Conservation (phyloP, 2,888 invertebrate genomes). For the Enchytraeus crypticus region DNA sequence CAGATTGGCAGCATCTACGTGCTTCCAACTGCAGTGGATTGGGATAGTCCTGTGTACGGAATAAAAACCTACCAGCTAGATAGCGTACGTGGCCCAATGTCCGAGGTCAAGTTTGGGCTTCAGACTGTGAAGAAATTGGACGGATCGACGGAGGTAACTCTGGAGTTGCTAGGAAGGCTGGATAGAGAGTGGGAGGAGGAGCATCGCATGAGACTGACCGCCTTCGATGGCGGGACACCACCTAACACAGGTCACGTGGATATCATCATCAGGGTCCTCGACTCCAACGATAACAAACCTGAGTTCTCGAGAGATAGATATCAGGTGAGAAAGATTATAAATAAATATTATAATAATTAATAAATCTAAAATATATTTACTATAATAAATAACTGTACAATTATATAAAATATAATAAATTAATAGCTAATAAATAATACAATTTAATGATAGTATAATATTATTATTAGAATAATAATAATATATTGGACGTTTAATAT, state of each 20-base stretch:
- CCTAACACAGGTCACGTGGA: constrained; percentile 4
- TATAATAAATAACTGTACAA: too few species aligned
- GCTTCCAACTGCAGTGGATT: constrained; percentile 12
- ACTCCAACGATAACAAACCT: constrained; percentile 19
- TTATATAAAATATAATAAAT: too few species aligned
- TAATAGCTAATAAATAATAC: too few species aligned
- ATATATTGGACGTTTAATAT: too few species aligned
- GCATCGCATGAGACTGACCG: constrained; percentile 17
- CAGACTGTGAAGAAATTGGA: constrained; percentile 2
- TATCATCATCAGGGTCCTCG: constrained; percentile 14
- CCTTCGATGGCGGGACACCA: constrained; percentile 14
- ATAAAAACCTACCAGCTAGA: constrained; percentile 8
- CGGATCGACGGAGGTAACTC: constrained; percentile 15
- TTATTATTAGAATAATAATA: too few species aligned
- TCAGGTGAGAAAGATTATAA: neutral
- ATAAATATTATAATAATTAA: too few species aligned
- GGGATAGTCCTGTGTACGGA: constrained; percentile 13
- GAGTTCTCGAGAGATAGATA: constrained; percentile 7
- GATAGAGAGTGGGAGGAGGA: constrained; percentile 18
- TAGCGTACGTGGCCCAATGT: neutral
- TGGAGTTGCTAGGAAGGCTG: constrained; percentile 16
- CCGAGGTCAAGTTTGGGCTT: constrained; percentile 4
- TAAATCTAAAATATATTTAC: too few species aligned
- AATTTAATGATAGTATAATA: too few species aligned
- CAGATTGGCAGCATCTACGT: neutral